Percentiles rank a stretch among this genome's conserved stretches.
phyloP scores from a whole-genome alignment of 1,140 invertebrate genomes.

The Pseudobourletiella spinata region DNA sequence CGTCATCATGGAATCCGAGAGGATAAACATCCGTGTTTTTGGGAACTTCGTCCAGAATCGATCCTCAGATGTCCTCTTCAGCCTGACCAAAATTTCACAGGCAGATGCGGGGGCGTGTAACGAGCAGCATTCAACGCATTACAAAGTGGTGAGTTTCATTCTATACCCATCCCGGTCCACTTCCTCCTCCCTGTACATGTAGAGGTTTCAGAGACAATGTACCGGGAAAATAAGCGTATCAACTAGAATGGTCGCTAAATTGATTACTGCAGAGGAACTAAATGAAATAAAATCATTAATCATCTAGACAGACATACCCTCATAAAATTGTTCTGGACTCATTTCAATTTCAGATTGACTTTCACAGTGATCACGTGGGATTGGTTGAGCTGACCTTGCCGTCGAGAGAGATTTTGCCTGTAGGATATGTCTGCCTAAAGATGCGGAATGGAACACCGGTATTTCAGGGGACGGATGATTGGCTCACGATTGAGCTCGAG shows the following conservation, averaged over 20 bases:
- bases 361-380: not conserved
- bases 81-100: not conserved
- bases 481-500: conserved; percentile 18
- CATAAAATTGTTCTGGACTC: not conserved
- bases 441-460: not conserved
- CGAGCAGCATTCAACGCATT: not conserved
- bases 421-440: conserved; percentile 25
- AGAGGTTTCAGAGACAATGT: not conserved
- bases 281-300: not conserved
- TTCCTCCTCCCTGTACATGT: not conserved
- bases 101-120: not conserved
- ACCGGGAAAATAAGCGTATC: too few species aligned
- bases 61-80: not conserved
- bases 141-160: not conserved
- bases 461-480: conserved; percentile 5
- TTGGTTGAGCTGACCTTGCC: conserved; percentile 13
- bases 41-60: conserved; percentile 8
- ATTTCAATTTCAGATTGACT: not conserved
- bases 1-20: conserved; percentile 7
- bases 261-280: not conserved
- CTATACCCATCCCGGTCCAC: not conserved
- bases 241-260: not conserved
- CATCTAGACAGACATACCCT: not conserved
- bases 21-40: conserved; percentile 15
- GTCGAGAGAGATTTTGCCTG: not conserved